Conservation (phyloP, 2,888 invertebrate species). For the Hetaerina titia region DNA sequence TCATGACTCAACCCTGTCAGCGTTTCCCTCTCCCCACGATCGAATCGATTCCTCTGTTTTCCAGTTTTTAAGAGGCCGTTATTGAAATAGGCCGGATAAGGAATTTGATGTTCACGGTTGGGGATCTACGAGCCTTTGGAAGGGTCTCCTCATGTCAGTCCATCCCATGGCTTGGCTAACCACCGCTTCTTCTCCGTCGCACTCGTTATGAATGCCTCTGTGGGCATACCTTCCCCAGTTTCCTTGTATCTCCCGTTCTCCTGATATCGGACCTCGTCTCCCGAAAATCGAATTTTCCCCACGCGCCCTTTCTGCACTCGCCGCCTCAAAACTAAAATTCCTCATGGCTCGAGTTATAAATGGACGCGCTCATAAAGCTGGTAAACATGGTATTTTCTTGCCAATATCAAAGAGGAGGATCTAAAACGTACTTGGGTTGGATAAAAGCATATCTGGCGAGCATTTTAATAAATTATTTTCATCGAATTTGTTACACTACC, state of each 20-base stretch:
- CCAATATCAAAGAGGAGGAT: too few relatives aligned
- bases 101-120: background rate
- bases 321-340: background rate
- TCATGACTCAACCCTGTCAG: background rate
- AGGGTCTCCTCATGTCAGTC: constrained; percentile 1
- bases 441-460: too few relatives aligned
- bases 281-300: background rate
- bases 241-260: background rate
- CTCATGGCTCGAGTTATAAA: too few relatives aligned
- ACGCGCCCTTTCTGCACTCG: background rate
- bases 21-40: background rate
- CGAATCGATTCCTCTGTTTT: background rate
- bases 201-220: background rate
- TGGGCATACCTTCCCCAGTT: background rate
- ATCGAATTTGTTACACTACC: too few relatives aligned
- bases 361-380: too few relatives aligned
- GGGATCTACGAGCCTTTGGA: background rate
- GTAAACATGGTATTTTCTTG: too few relatives aligned
- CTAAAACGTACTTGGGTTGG: too few relatives aligned
- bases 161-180: background rate
- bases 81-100: constrained; percentile 21
- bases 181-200: background rate
- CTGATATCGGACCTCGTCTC: background rate
- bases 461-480: too few relatives aligned
- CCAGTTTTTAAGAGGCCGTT: background rate